Conservation (phyloP, 2,888 invertebrate species). For the Mesochorus sp. region DNA sequence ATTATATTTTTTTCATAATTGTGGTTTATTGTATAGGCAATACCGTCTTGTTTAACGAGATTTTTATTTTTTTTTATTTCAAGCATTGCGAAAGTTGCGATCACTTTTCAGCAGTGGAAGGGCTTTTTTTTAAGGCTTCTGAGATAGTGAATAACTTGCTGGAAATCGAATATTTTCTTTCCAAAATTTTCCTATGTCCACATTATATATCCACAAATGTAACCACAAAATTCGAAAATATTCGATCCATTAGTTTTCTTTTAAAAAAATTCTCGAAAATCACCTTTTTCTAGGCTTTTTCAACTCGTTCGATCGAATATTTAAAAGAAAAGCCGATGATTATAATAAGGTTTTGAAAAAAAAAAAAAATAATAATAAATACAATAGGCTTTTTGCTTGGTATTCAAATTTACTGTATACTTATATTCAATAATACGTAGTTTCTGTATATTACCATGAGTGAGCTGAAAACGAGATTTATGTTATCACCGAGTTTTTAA, state of each 20-base stretch:
- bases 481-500: not conserved
- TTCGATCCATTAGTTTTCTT: not conserved
- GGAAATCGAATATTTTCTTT: no score
- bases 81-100: no score
- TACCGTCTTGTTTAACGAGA: no score
- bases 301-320: not conserved
- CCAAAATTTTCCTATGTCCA: no score
- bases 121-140: no score
- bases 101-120: no score
- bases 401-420: slow-evolving; percentile 21
- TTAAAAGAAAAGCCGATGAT: not conserved
- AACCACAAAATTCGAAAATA: no score
- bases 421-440: not conserved
- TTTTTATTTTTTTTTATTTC: no score
- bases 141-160: no score
- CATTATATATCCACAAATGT: no score
- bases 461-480: not conserved
- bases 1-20: no score
- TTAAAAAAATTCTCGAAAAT: not conserved
- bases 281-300: not conserved
- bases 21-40: no score
- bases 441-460: not conserved
- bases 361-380: not conserved
- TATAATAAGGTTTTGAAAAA: not conserved
- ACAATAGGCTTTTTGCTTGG: not conserved